A percentile compares a stretch with the other conserved stretches of the same genome.
phyloP scores from a whole-genome alignment of 2,113 vertebrate species.

The Pituophis catenifer region DNA sequence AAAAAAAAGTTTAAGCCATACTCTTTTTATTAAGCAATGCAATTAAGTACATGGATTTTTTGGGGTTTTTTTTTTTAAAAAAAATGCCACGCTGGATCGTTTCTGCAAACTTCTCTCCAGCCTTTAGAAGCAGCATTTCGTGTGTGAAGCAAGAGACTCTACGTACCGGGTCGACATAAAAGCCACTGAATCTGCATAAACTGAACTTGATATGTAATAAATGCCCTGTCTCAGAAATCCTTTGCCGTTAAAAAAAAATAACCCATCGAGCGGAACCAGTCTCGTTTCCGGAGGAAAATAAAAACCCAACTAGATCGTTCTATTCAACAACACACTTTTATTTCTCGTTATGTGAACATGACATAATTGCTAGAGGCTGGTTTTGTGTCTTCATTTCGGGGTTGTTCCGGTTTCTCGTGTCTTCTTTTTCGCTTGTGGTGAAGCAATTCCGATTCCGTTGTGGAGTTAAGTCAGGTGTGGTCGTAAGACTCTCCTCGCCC shows the following conservation, averaged over 20 bases:
- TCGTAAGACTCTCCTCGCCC: background rate
- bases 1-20: background rate
- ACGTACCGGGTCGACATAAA: background rate
- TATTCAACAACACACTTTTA: fast-evolving
- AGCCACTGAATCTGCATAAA: background rate
- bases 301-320: fast-evolving
- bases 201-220: no score
- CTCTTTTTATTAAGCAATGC: background rate
- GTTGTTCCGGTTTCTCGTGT: background rate
- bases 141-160: background rate
- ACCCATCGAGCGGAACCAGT: no score
- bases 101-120: background rate
- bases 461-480: background rate
- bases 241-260: no score
- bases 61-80: background rate
- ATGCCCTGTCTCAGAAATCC: background rate
- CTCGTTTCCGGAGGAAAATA: background rate
- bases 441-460: background rate
- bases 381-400: fast-evolving
- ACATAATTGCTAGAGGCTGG: background rate
- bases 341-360: background rate
- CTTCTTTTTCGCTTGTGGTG: background rate
- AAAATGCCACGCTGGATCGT: background rate
- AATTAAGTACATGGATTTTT: background rate
- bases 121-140: background rate